phyloP scores from a whole-genome alignment of 2,113 vertebrate genomes.

The Triplophysa rosa region DNA sequence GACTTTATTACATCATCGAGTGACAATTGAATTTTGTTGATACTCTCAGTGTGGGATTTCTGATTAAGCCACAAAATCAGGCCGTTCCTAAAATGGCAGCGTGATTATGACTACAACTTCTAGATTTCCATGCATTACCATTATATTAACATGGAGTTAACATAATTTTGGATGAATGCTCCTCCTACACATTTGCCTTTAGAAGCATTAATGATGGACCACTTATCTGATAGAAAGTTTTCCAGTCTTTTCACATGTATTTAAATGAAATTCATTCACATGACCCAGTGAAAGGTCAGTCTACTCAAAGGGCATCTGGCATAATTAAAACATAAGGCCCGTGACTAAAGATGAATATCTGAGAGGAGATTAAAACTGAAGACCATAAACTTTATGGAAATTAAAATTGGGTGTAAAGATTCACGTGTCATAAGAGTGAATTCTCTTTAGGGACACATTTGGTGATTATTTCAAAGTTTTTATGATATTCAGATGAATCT shows the following conservation, averaged over 20 bases:
- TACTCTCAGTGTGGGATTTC: not conserved
- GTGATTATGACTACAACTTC: constrained; percentile 6
- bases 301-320: constrained; percentile 42
- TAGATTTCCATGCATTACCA: constrained; percentile 37
- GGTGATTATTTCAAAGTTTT: not conserved
- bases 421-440: constrained; percentile 17
- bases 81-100: constrained; percentile 6
- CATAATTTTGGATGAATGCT: constrained; percentile 19
- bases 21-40: constrained; percentile 18
- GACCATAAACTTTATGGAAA: constrained; percentile 30
- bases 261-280: constrained; percentile 35
- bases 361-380: constrained; percentile 28
- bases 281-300: constrained; percentile 34
- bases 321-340: constrained; percentile 48
- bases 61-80: constrained; percentile 17
- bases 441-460: not conserved
- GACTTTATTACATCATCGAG: not conserved
- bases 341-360: constrained; percentile 40
- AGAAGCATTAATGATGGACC: constrained; percentile 26
- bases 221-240: constrained; percentile 38
- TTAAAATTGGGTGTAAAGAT: constrained; percentile 23
- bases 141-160: constrained; percentile 34
- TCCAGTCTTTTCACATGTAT: constrained; percentile 23
- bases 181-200: constrained; percentile 22
- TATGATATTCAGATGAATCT: not conserved